Evolutionary conservation across 2,888 invertebrate genomes (phyloP).

Genomic region (Amiota minor): DNA sequence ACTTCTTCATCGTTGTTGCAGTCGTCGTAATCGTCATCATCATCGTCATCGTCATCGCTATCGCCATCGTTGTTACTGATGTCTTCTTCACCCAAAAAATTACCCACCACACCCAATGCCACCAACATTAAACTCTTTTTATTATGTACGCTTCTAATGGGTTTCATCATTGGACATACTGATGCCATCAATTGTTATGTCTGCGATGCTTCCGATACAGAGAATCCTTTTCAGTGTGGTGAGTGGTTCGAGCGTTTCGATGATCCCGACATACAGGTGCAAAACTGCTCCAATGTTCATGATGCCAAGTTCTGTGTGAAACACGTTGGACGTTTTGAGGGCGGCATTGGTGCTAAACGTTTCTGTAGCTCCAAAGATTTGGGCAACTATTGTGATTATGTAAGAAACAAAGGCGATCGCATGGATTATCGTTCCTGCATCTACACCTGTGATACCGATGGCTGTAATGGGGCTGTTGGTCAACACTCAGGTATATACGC

Average conservation of each 20-base stretch:
- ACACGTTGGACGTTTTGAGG: conserved; percentile 92
- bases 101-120: conserved; percentile 13
- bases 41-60: neutral
- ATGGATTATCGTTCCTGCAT: conserved; percentile 90
- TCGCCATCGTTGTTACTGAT: conserved; percentile 40
- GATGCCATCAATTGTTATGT: conserved; percentile 86
- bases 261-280: conserved; percentile 79
- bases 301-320: conserved; percentile 93
- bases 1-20: neutral
- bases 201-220: conserved; percentile 87
- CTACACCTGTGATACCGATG: conserved; percentile 87
- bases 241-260: conserved; percentile 81
- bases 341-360: conserved; percentile 90
- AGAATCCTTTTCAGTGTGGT: conserved; percentile 86
- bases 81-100: conserved; percentile 28
- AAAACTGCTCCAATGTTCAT: conserved; percentile 85
- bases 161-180: conserved; percentile 39
- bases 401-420: conserved; percentile 87
- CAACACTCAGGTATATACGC: neutral
- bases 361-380: conserved; percentile 90
- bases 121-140: conserved; percentile 27
- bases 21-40: conserved; percentile 13
- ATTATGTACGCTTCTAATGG: conserved; percentile 11
- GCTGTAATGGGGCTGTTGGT: conserved; percentile 79
- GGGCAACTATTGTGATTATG: conserved; percentile 92